These are phyloP conservation scores for Cheilosia variabilis DNA, from an alignment of 2,888 invertebrate genomes.

Conservation along the genomic window DNA sequence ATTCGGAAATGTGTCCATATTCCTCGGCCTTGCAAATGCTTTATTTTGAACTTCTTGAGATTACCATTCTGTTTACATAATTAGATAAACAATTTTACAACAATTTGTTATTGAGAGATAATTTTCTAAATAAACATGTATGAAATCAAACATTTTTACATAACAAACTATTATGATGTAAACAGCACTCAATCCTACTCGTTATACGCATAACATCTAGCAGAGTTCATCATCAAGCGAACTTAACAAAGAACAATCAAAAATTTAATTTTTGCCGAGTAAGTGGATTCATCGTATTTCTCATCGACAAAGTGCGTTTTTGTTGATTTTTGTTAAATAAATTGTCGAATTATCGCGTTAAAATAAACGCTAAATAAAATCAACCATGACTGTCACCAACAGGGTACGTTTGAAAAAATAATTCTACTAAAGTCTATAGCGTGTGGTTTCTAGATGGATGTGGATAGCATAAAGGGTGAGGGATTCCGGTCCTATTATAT, in stretches of 20 bases:
- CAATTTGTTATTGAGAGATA: no score
- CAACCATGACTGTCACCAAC: constrained; percentile 81
- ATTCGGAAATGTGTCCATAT: no score
- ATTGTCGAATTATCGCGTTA: constrained; percentile 13
- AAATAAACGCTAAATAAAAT: constrained; percentile 32
- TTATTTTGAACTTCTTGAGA: no score
- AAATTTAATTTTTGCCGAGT: constrained; percentile 65
- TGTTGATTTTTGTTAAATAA: constrained; percentile 37
- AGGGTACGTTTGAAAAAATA: constrained; percentile 77
- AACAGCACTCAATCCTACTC: neutral
- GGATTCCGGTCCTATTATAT: constrained; percentile 98
- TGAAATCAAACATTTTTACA: no score
- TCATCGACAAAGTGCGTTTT: constrained; percentile 33
- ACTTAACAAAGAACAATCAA: constrained; percentile 50
- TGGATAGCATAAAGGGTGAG: constrained; percentile 85
- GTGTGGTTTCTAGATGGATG: constrained; percentile 80
- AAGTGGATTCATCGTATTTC: constrained; percentile 61
- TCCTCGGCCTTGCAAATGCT: no score
- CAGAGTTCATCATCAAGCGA: neutral
- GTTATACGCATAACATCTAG: constrained; percentile 11
- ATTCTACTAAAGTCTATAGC: neutral
- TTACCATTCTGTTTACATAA: no score
- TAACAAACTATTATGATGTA: neutral
- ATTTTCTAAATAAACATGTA: no score
- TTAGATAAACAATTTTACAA: no score